A percentile compares a stretch with the other conserved stretches of the same genome.
Evolutionary conservation across 2,113 vertebrate genomes (phyloP).

Genomic region (Leucopsar rothschildi): DNA sequence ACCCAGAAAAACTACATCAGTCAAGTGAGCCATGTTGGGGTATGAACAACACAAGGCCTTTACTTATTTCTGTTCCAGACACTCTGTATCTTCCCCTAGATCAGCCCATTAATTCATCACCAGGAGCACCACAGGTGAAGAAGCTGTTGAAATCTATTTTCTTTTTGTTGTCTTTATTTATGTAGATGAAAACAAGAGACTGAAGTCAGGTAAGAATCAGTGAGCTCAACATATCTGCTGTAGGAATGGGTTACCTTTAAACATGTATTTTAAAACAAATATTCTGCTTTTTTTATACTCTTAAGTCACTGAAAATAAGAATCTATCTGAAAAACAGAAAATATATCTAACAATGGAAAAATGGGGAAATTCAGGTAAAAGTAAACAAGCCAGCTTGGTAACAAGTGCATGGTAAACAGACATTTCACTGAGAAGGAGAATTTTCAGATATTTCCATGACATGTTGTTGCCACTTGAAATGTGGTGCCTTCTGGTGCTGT

Average conservation of each 20-base stretch:
- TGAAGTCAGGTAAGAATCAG: neutral
- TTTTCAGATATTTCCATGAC: constrained; percentile 51
- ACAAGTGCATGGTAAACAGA: constrained; percentile 41
- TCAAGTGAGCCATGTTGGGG: neutral
- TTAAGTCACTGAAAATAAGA: neutral
- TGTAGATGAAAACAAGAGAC: neutral
- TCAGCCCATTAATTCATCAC: neutral
- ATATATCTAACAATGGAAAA: neutral
- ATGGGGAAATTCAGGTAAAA: constrained; percentile 19
- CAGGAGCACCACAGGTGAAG: neutral
- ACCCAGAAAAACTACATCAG: neutral
- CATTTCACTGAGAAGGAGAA: constrained; percentile 20
- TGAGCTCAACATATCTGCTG: neutral
- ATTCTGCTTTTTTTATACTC: neutral
- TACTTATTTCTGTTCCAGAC: neutral
- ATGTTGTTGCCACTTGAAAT: constrained; percentile 57
- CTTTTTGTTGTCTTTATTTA: neutral
- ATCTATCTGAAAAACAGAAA: neutral
- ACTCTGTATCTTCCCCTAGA: neutral
- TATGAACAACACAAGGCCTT: constrained; percentile 8
- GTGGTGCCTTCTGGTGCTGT: constrained; percentile 65
- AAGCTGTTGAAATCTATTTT: neutral
- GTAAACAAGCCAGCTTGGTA: constrained; percentile 14
- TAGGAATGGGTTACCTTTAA: neutral
- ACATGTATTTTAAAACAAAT: neutral